Percentiles rank a stretch among this genome's conserved stretches.
These are phyloP conservation scores for Pyrochroa serraticornis DNA, from an alignment of 2,888 invertebrate genomes.

Conservation along the genomic window DNA sequence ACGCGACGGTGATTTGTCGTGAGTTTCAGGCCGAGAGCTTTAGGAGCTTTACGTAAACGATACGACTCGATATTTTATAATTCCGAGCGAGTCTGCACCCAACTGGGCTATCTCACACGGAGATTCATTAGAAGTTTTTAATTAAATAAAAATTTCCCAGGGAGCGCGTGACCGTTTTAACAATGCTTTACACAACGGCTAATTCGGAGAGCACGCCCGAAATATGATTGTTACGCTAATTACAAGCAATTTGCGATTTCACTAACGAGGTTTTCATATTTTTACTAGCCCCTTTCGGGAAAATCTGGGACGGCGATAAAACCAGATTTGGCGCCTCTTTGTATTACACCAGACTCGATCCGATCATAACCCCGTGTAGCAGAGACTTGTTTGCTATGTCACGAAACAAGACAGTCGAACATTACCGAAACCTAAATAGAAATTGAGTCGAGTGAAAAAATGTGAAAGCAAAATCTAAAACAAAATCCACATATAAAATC, in stretches of 20 bases:
- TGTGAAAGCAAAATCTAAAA: too few relatives aligned
- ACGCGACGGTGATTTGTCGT: too few relatives aligned
- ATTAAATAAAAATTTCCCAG: slow-evolving; percentile 47
- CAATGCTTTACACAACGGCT: slow-evolving; percentile 29
- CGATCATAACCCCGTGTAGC: too few relatives aligned
- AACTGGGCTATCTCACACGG: slow-evolving; percentile 43
- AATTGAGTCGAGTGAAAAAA: too few relatives aligned
- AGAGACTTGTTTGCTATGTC: too few relatives aligned
- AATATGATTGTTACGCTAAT: slow-evolving; percentile 22
- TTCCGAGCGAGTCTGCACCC: slow-evolving; percentile 36
- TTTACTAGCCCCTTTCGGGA: not conserved
- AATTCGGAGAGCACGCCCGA: slow-evolving; percentile 13
- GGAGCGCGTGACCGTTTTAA: slow-evolving; percentile 37
- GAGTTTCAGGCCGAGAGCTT: not conserved
- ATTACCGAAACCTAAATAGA: too few relatives aligned
- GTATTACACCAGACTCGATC: too few relatives aligned
- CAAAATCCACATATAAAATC: too few relatives aligned
- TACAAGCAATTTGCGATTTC: slow-evolving; percentile 23
- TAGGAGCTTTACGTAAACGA: slow-evolving; percentile 30
- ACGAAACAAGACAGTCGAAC: too few relatives aligned
- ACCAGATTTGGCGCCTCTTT: not conserved
- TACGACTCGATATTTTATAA: slow-evolving; percentile 40
- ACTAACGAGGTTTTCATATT: slow-evolving; percentile 23
- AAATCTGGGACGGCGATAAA: too few relatives aligned
- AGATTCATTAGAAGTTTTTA: slow-evolving; percentile 51